Evolutionary conservation across 1,140 invertebrate species (phyloP).

Genomic region (Saccostrea echinata): DNA sequence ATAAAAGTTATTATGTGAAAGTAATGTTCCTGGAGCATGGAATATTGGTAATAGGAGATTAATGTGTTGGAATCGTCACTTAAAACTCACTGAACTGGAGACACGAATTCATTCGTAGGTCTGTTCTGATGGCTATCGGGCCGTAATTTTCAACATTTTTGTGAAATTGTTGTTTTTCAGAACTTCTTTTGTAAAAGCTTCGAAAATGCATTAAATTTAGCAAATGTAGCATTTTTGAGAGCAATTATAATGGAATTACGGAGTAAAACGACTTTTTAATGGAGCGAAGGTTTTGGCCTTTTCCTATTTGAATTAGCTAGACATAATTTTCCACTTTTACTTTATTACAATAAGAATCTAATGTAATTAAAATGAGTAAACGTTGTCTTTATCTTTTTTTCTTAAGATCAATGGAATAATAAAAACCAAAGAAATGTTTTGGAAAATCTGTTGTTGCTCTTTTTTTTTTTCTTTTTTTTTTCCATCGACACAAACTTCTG

Average conservation of each 20-base stretch:
- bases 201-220: neutral
- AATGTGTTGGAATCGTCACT: neutral
- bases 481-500: too few species aligned
- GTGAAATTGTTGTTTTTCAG: conserved; percentile 5
- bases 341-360: neutral
- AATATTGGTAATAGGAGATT: neutral
- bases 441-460: too few species aligned
- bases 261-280: neutral
- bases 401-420: neutral
- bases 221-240: neutral
- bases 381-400: too few species aligned
- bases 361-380: too few species aligned
- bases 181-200: neutral
- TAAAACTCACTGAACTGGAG: neutral
- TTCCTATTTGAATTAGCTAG: neutral
- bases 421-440: neutral
- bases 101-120: neutral
- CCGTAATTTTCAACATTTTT: neutral
- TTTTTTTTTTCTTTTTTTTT: too few species aligned
- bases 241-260: neutral
- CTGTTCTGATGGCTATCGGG: neutral
- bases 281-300: neutral
- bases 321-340: neutral
- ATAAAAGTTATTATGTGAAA: neutral
- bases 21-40: neutral